Evolutionary conservation across 2,113 vertebrate species (phyloP).

Genomic region (Puffinus mauretanicus): DNA sequence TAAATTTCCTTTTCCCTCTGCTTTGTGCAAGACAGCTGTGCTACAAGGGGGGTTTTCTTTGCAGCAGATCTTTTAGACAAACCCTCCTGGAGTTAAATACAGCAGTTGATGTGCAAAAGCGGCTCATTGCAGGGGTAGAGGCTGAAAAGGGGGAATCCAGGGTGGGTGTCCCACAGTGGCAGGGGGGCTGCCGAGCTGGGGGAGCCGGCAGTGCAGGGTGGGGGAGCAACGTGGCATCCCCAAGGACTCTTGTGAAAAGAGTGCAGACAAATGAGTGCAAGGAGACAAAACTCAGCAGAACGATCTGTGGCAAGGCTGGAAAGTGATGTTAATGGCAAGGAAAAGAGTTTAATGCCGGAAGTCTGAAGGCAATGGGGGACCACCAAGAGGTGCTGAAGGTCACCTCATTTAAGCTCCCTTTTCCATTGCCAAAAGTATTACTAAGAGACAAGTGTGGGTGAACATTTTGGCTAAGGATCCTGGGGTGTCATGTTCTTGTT

Average conservation of each 20-base stretch:
- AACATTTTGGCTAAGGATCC: neutral
- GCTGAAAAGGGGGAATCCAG: neutral
- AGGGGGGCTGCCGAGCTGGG: neutral
- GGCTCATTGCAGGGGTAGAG: neutral
- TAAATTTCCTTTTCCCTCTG: neutral
- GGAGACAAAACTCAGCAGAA: neutral
- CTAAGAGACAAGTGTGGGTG: neutral
- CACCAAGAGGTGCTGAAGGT: neutral
- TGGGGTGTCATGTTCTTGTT: fast-evolving
- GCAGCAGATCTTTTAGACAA: neutral
- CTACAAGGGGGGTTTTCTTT: neutral
- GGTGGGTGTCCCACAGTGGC: fast-evolving
- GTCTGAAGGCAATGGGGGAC: neutral
- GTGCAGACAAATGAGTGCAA: neutral
- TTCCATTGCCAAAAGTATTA: neutral
- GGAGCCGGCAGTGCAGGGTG: fast-evolving
- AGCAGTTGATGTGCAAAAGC: neutral
- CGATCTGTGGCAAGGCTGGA: neutral
- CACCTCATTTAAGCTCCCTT: neutral
- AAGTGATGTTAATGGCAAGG: neutral
- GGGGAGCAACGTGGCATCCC: neutral
- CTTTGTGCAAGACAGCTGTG: neutral
- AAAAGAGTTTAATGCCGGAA: neutral
- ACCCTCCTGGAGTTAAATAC: neutral
- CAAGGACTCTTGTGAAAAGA: neutral